Percentiles rank a stretch among this genome's conserved stretches.
phyloP scores from a whole-genome alignment of 2,113 vertebrate species.

The Chelonoidis abingdonii region DNA sequence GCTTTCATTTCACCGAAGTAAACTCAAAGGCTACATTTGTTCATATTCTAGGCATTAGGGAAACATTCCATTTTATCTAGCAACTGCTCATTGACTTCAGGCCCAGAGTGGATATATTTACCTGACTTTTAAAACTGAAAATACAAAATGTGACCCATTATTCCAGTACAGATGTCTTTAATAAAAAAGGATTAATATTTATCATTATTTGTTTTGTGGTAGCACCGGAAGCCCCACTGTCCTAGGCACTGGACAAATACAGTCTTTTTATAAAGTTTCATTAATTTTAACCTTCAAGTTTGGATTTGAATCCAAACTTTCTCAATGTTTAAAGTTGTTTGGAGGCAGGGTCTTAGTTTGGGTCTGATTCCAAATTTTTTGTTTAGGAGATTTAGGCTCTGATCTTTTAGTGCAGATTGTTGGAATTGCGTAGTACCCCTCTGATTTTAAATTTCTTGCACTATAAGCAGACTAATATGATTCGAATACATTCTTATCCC shows the following conservation, averaged over 20 bases:
- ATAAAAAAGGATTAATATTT: neutral
- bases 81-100: neutral
- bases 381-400: neutral
- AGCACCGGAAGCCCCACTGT: neutral
- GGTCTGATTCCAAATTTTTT: conserved; percentile 36
- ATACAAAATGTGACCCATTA: neutral
- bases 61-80: neutral
- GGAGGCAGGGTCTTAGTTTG: neutral
- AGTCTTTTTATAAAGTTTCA: neutral
- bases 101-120: neutral
- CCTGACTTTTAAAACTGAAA: neutral
- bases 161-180: neutral
- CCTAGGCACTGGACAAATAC: neutral
- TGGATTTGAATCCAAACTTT: conserved; percentile 38
- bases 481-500: conserved; percentile 55
- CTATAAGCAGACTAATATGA: conserved; percentile 48
- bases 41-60: neutral
- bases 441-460: conserved; percentile 36
- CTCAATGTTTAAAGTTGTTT: neutral
- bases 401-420: neutral
- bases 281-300: conserved; percentile 9
- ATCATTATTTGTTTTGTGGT: neutral
- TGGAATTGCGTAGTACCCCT: neutral
- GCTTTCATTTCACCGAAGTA: neutral
- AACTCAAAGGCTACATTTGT: neutral